Evolutionary conservation across 2,113 vertebrate species (phyloP), one percentile per base, ranked within the genome.

Genomic region (Lasiurus cinereus): DNA sequence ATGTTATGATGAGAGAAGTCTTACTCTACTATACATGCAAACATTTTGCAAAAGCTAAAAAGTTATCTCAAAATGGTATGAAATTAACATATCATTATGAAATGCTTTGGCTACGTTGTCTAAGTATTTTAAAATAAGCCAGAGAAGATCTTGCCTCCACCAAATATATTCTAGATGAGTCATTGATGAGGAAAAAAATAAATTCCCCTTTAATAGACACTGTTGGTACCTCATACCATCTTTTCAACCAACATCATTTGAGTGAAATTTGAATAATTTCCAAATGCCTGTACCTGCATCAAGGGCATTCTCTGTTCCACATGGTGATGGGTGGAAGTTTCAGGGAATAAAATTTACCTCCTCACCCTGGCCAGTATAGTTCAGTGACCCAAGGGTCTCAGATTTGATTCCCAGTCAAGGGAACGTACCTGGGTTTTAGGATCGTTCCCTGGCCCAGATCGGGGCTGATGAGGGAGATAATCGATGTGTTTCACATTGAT

Each of bases 111-210:
- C 18, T 80, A 36, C 39, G 11, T 62, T 56, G 56, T 15, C 33
- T 16, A 11, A 76, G n/a, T 59, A 64, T 87, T 85, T 94, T 92
- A 39, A 83, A 90, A 76, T 91, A 73, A 91, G 54, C 11, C 73
- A 90, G 72, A 74, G 8, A 31, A 31, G 36, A 46, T 14, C 18
- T 80, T 78, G 74, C 3, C 2, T 83, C 27, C 0, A 48, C 19
- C 16, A 7, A 59, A 83, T 74, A 24, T 83, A 79, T 84, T 90
- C 7, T n/a, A 76, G n/a, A 14, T 50, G 79, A 87, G 72, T 92
- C 56, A 29, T 18, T 59, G 59, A 29, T 56, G 19, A 93, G 12
- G 29, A 83, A 39, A 31, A 31, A 77, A 19, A 62, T 46, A 21
- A 62, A 33, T 2, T 64, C 3, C 39, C 33, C 56, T 90, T 0